Evolutionary conservation across 2,113 vertebrate genomes (phyloP), one percentile per base, ranked within the genome.

Genomic region (Atlantisia rogersi): DNA sequence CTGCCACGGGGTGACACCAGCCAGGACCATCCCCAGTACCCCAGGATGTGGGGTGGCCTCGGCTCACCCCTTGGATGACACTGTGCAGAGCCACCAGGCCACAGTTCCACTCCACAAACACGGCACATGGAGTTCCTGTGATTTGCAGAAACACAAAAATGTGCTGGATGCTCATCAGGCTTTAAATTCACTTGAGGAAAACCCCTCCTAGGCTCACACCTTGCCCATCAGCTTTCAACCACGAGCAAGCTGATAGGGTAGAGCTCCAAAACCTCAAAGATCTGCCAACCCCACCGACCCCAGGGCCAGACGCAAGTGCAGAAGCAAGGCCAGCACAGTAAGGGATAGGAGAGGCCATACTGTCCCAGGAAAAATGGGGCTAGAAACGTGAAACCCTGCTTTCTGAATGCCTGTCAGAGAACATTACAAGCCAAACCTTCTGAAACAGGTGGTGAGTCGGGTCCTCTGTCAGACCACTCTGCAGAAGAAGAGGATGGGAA

Each of bases 361-460:
- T 11, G 25, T 12, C 74, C 50, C 32, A 32, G n/a, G 44, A 25
- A n/a, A 62, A 53, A n/a, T 1, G 11, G 11, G 14, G 44, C 37
- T 3, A 24, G 46, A 37, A 42, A 44, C 11, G 3, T 17, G 31
- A 74, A 75, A 53, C 52, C 42, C 44, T 28, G 19, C 40, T 53
- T n/a, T 67, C 42, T 29, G 21, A 56, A 40, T 16, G 25, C 13
- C 35, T 62, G 26, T 9, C 18, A 15, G 25, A 62, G 22, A 69
- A 39, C 4, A 37, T 11, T 29, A 46, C 40, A 70, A 70, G n/a
- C 17, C 32, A 40, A 1, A 48, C 48, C 63, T 65, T 63, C 53
- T 26, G 22, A 82, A 42, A n/a, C 0, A 73, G 16, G 31, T 0
- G 1, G 9, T 7, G n/a, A 35, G 53, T 31, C 53, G 5, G 21